Evolutionary conservation across 2,113 vertebrate species (phyloP), one percentile per base, ranked within the genome.

Genomic region (Pyxicephalus adspersus): DNA sequence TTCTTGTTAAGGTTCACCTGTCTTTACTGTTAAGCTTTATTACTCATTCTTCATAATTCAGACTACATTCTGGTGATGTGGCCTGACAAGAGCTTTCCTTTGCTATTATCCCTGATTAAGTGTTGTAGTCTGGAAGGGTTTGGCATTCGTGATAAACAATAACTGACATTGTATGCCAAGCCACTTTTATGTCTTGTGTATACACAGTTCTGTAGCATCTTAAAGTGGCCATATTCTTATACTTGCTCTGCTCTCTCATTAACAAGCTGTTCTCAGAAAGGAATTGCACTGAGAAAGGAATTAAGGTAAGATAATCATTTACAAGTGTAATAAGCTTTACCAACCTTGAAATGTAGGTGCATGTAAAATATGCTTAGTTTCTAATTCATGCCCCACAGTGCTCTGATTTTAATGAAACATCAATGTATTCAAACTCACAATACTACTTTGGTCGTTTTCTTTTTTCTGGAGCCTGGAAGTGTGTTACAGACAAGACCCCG

Each of bases 251-350:
- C 65, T 85, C 13, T 83, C 31, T 34, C 77, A 60, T 80, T 77
- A 85, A 77, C 65, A 76, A 90, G 91, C 87, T 93, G 1, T 94
- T 90, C 80, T 86, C 80, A 86, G 73, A 52, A 85, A 65, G 86
- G 77, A 76, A 60, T 79, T 82, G 64, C 26, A 29, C 74, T 61
- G 77, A 84, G 18, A 88, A 83, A 82, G 91, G 88, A 86, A 77
- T 83, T 57, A 94, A 94, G 90, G 91, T 93, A 91, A 86, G 92
- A 67, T 1, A 9, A 8, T 45, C 6, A 45, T 15, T 45, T 1
- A 45, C 11, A 45, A 13, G 2, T 45, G 38, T 45, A 15, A 45
- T 1, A 2, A 45, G 2, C 1, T 13, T 45, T 45, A 13, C 11
- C 38, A 45, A 45, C 34, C 2, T 38, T 38, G 5, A 38, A 3